Evolutionary conservation across 1,140 invertebrate genomes (phyloP).

Genomic region (Bombus terrestris): DNA sequence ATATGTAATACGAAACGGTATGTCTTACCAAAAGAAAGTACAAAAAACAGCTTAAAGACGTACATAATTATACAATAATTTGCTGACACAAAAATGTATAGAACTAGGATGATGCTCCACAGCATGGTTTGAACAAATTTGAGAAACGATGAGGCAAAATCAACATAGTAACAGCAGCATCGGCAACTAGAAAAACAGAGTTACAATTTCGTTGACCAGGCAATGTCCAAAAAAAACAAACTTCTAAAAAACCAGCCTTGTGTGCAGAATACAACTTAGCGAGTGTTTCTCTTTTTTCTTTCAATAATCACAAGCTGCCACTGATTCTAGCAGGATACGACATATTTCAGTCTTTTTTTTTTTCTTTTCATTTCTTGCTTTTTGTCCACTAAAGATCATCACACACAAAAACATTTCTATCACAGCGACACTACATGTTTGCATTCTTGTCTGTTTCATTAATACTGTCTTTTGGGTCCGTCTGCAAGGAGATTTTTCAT

Average conservation of each 20-base stretch:
- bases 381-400: constrained; percentile 15
- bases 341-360: background rate
- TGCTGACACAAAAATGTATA: constrained; percentile 22
- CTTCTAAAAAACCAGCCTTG: constrained; percentile 35
- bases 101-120: constrained; percentile 36
- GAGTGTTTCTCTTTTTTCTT: constrained; percentile 29
- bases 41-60: constrained; percentile 52
- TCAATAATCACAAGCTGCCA: constrained; percentile 25
- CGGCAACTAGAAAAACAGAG: constrained; percentile 48
- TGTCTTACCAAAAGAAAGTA: constrained; percentile 31
- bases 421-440: constrained; percentile 43
- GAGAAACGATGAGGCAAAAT: constrained; percentile 55
- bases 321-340: constrained; percentile 24
- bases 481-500: constrained; percentile 10
- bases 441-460: constrained; percentile 5
- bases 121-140: constrained; percentile 46
- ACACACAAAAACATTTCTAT: constrained; percentile 42
- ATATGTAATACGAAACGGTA: constrained; percentile 18
- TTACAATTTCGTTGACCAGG: constrained; percentile 37
- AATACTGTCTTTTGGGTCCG: constrained; percentile 15
- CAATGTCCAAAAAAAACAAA: constrained; percentile 43
- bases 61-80: constrained; percentile 37
- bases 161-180: constrained; percentile 51
- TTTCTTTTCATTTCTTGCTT: constrained; percentile 36
- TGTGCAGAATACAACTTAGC: constrained; percentile 38